Conservation (phyloP, 2,888 invertebrate species). For the Creontiades dilutus region DNA sequence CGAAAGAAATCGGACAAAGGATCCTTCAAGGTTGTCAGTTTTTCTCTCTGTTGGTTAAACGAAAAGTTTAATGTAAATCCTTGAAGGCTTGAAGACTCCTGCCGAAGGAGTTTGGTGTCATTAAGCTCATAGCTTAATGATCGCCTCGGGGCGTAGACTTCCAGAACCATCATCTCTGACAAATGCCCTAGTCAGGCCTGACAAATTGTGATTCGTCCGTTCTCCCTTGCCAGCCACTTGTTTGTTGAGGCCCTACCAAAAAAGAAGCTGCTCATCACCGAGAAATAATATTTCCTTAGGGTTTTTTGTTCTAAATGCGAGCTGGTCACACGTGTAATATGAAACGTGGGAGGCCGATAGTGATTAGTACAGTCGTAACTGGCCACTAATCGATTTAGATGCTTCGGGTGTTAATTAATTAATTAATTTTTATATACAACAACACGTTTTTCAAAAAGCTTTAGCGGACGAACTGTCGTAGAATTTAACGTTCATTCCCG, state of each 20-base stretch:
- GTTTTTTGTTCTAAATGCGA: not conserved
- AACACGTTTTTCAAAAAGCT: too few relatives aligned
- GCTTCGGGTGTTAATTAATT: not conserved
- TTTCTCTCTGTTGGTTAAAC: conserved; percentile 42
- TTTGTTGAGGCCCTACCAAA: conserved; percentile 46
- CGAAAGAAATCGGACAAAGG: conserved; percentile 5
- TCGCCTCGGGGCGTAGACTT: conserved; percentile 61
- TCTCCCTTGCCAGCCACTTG: conserved; percentile 30
- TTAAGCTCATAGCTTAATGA: conserved; percentile 71
- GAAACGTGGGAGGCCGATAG: conserved; percentile 1
- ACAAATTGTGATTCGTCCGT: conserved; percentile 64
- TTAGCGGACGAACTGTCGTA: too few relatives aligned
- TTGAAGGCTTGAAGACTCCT: conserved; percentile 33
- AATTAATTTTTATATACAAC: too few relatives aligned
- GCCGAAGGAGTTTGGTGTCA: conserved; percentile 61
- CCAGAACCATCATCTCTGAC: conserved; percentile 57
- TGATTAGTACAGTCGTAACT: not conserved
- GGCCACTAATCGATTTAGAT: not conserved
- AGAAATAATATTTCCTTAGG: not conserved
- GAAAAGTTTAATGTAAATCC: conserved; percentile 48
- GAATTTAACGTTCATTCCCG: too few relatives aligned
- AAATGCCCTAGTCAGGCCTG: conserved; percentile 70
- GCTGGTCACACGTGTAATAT: not conserved
- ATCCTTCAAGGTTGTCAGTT: conserved; percentile 22
- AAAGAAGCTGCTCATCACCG: conserved; percentile 28